Base-by-base conservation (phyloP, 2,888 invertebrate species). In the Amiota minor region DNA sequence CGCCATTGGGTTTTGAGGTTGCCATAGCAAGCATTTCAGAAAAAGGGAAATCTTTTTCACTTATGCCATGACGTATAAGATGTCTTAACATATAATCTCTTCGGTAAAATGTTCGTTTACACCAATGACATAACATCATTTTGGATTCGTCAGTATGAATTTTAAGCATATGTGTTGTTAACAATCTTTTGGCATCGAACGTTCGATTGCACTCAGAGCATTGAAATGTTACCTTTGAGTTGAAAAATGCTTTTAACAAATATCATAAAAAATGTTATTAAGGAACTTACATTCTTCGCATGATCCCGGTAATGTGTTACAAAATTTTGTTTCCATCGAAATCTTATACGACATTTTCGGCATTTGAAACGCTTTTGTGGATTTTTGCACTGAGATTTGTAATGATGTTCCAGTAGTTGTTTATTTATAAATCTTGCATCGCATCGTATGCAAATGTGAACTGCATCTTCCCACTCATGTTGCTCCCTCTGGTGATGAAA, bases 391-490 rank as follows among this genome's bases (percentile, higher is more conserved):
- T 81, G 79, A 84, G 88, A 70, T 89, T 89, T 80, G 89, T 91
- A 4, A 90, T 92, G 92, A 1, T 90, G 90, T 0, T 89, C 85
- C 1, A 91, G 90, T 3, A 91, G 88, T 72, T 89, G 89, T 2
- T 89, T 80, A 1, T 90, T 89, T 0, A 91, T 90, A 80, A 91
- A 92, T 18, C 89, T 82, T 89, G 91, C 91, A 8, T 88, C 83
- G 79, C 92, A 92, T 14, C 89, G 84, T 61, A 88, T 87, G 78
- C 92, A 92, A 23, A 90, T 88, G 49, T 89, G 86, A 0, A 90
- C 91, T 1, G 90, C 84, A 73, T 91, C 91, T 0, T 90, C 90
- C 77, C 91, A 74, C 6, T 16, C 18, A 72, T 83, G 83, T 8
- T 72, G 72, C 6, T 49, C 69, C 18, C 72, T 73, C 71, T 82